Base-by-base conservation (phyloP, 2,113 vertebrate genomes). In the Oncorhynchus clarkii region DNA sequence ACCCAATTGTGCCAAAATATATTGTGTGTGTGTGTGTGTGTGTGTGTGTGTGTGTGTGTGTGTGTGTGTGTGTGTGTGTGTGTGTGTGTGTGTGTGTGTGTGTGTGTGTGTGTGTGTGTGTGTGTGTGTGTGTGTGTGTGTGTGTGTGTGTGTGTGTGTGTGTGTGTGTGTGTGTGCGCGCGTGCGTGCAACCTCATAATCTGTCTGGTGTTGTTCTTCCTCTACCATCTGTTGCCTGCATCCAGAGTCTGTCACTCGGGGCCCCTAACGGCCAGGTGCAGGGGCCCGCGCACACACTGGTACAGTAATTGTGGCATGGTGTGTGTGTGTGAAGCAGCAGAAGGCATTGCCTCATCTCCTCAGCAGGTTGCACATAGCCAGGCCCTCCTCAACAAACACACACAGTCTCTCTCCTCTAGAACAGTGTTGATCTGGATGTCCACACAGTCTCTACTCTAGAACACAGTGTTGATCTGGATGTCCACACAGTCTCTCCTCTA, bases 141-240 rank as follows among this genome's bases (percentile, higher is more conserved):
- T 39, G 7, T 8, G 39, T 39, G 39, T 9, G 39, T 8, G 39
- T 9, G 39, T 67, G 82, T 67, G 74, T 78, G 75, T 81, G 80
- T 82, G 77, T 69, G 77, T 83, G 54, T 29, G 79, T 59, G 81
- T 9, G 34, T 39, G 34, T 8, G 8, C 2, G 7, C 2, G 39
- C 3, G 9, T 11, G 9, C 1, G 39, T 3, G 39, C 2, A 11
- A 45, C 39, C 39, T 20, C 49, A 7, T 82, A 83, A 84, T 82
- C 62, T 18, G 80, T 70, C 81, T 78, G 85, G 85, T 89, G 78
- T 67, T 79, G 77, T 71, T 31, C 74, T 39, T 79, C 2, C 72
- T 78, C 67, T 70, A 54, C 92, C 93, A 93, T 94, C 91, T 94
- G 92, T 89, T 84, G 78, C 60, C 72, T 80, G 82, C 81, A 87